A percentile compares a stretch with the other conserved stretches of the same genome.
Conservation (phyloP, 2,888 invertebrate genomes). For the Drosophila pegasa region DNA sequence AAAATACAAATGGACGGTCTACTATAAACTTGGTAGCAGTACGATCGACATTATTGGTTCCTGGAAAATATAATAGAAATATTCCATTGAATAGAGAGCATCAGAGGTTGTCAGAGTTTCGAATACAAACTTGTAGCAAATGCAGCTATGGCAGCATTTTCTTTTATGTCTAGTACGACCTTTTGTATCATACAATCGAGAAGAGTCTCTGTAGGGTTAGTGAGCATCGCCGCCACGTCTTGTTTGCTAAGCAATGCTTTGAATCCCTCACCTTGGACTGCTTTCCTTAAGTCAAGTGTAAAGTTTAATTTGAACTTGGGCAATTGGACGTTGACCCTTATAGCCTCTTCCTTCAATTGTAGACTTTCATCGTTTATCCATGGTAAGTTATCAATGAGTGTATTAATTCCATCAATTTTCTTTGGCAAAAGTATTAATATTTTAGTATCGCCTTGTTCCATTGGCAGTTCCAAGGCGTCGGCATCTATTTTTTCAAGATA, state of each 20-base stretch:
- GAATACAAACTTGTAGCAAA: background rate
- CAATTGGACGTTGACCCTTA: background rate
- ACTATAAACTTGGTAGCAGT: accelerated
- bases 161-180: background rate
- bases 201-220: accelerated
- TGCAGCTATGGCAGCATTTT: background rate
- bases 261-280: background rate
- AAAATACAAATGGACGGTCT: background rate
- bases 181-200: background rate
- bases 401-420: background rate
- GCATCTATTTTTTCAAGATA: background rate
- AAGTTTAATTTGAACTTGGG: background rate
- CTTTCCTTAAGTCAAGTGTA: background rate
- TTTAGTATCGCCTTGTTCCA: accelerated
- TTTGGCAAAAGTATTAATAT: background rate
- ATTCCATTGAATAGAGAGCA: background rate
- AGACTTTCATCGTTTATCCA: accelerated
- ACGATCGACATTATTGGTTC: accelerated
- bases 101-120: background rate
- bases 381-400: background rate
- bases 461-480: background rate
- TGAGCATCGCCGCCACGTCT: background rate
- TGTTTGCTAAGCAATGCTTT: background rate
- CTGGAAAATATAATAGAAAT: background rate
- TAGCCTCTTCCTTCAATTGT: accelerated